phyloP scores from a whole-genome alignment of 2,888 invertebrate genomes.

The Aspidiotus rigidus region DNA sequence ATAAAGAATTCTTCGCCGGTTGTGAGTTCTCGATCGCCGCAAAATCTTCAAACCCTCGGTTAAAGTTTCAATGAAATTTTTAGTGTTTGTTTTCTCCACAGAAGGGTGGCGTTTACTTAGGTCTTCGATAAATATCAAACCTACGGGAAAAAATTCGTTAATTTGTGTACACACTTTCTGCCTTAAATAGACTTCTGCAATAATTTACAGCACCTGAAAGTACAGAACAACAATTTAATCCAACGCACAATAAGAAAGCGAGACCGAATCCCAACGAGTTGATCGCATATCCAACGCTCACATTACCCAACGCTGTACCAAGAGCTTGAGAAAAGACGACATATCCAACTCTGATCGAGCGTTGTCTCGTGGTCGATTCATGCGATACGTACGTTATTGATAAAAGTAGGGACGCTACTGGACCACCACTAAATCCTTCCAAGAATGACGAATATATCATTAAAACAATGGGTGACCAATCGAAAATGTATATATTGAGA shows the following conservation, averaged over 20 bases:
- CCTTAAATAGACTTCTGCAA: no score
- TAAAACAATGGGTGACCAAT: not conserved
- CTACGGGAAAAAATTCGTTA: no score
- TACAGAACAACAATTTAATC: not conserved
- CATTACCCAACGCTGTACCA: not conserved
- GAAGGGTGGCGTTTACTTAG: no score
- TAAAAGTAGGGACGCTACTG: not conserved
- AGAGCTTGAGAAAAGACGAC: not conserved
- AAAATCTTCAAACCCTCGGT: constrained; percentile 1
- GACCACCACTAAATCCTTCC: not conserved
- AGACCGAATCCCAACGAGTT: not conserved
- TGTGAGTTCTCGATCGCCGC: not conserved
- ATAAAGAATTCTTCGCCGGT: not conserved
- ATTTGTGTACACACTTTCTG: no score
- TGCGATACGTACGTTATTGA: not conserved
- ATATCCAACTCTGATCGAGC: not conserved
- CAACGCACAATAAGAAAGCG: not conserved
- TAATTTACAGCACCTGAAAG: no score
- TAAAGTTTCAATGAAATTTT: not conserved
- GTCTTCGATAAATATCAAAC: no score
- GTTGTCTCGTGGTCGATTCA: not conserved
- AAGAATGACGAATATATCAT: not conserved
- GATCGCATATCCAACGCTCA: not conserved
- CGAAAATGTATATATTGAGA: not conserved
- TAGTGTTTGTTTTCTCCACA: no score